Conservation (phyloP, 2,888 invertebrate genomes). For the Epirrita christyi region DNA sequence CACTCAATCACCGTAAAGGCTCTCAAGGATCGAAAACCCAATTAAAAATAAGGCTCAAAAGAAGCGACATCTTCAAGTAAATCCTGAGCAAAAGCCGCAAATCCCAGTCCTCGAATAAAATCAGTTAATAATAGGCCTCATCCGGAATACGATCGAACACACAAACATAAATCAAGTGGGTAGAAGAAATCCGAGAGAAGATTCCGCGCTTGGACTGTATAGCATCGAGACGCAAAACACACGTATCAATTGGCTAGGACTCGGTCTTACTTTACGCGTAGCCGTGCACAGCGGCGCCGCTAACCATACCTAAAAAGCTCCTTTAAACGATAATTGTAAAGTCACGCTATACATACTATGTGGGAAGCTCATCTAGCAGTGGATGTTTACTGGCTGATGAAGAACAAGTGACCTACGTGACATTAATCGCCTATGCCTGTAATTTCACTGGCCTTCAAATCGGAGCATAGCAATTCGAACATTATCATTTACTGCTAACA, state of each 20-base stretch:
- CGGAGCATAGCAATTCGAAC: no score
- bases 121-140: slow-evolving; percentile 50
- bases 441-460: no score
- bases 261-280: no score
- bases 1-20: slow-evolving; percentile 8
- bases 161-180: slow-evolving; percentile 50
- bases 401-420: no score
- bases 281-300: no score
- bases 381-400: no score
- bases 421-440: no score
- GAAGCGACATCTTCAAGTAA: slow-evolving; percentile 36
- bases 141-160: slow-evolving; percentile 39
- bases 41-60: slow-evolving; percentile 39
- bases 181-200: slow-evolving; percentile 45
- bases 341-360: no score
- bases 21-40: slow-evolving; percentile 22
- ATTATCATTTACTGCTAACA: no score
- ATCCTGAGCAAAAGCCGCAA: slow-evolving; percentile 44
- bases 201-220: slow-evolving; percentile 7
- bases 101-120: slow-evolving; percentile 45
- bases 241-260: background rate
- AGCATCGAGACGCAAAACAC: slow-evolving; percentile 5
- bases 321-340: no score
- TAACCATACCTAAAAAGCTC: no score
- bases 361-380: no score